These are phyloP conservation scores for Myotis vivesi DNA, from an alignment of 2,797 vertebrate genomes.

Conservation along the genomic window DNA sequence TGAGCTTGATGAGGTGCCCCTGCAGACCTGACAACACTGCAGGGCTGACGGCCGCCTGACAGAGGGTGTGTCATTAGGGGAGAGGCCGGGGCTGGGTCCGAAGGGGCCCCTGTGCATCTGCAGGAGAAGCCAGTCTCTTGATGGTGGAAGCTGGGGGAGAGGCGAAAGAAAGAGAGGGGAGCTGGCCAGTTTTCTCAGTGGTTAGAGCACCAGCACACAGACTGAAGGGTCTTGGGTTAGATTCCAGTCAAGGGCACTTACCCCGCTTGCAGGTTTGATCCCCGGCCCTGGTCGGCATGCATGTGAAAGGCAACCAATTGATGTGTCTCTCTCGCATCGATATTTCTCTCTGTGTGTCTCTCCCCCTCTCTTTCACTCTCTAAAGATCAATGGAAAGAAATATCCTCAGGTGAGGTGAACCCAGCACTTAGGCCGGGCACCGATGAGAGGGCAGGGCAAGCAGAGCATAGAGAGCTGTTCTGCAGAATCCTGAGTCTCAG, in stretches of 20 bases:
- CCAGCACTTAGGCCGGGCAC: neutral
- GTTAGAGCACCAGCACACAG: no score
- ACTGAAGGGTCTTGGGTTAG: no score
- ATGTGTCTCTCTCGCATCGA: no score
- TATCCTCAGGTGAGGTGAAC: accelerated
- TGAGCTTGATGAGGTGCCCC: neutral
- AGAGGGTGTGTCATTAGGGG: neutral
- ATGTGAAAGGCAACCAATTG: no score
- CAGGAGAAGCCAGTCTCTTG: neutral
- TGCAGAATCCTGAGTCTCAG: neutral
- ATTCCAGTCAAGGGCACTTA: no score
- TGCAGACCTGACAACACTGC: neutral
- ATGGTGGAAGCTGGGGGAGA: neutral
- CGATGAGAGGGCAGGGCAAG: neutral
- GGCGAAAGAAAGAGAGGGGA: no score
- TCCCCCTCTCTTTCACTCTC: no score
- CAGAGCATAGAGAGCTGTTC: neutral
- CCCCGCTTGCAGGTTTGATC: no score
- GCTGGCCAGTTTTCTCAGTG: no score
- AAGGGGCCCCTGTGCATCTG: neutral
- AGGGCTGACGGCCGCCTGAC: neutral
- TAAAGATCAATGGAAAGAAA: no score
- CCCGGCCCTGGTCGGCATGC: no score
- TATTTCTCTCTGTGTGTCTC: no score
- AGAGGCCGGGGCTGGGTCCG: neutral